Evolutionary conservation across 2,113 vertebrate genomes (phyloP).

Genomic region (Girardinichthys multiradiatus): DNA sequence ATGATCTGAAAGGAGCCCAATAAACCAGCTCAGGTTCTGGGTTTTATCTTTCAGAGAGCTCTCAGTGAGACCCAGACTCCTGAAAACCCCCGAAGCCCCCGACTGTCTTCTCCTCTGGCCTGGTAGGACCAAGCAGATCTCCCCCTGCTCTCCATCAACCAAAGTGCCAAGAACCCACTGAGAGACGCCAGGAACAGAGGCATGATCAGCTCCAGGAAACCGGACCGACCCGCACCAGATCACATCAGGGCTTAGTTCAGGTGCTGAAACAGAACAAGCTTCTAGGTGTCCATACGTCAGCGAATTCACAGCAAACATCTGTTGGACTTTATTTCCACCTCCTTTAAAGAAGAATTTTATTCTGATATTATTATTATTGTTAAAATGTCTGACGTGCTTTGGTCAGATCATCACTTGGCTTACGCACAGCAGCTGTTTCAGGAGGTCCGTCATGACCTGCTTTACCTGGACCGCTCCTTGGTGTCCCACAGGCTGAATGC

Average conservation of each 20-base stretch:
- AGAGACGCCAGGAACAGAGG: slow-evolving; percentile 51
- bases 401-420: too few relatives aligned
- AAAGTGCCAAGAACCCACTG: slow-evolving; percentile 76
- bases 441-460: too few relatives aligned
- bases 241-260: background rate
- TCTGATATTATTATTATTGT: background rate
- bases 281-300: background rate
- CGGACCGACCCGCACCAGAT: background rate
- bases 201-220: slow-evolving; percentile 31
- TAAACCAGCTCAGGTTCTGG: slow-evolving; percentile 15
- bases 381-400: background rate
- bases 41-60: slow-evolving; percentile 83
- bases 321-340: too few relatives aligned
- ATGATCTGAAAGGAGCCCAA: background rate
- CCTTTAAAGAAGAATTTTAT: too few relatives aligned
- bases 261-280: background rate
- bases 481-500: too few relatives aligned
- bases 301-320: background rate
- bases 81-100: slow-evolving; percentile 87
- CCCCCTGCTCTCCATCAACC: slow-evolving; percentile 67
- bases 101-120: slow-evolving; percentile 89
- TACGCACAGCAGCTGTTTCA: too few relatives aligned
- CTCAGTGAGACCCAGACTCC: slow-evolving; percentile 87
- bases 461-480: too few relatives aligned
- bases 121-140: slow-evolving; percentile 83